Evolutionary conservation across 1,140 invertebrate species (phyloP).

Genomic region (Probaryconus sp.): DNA sequence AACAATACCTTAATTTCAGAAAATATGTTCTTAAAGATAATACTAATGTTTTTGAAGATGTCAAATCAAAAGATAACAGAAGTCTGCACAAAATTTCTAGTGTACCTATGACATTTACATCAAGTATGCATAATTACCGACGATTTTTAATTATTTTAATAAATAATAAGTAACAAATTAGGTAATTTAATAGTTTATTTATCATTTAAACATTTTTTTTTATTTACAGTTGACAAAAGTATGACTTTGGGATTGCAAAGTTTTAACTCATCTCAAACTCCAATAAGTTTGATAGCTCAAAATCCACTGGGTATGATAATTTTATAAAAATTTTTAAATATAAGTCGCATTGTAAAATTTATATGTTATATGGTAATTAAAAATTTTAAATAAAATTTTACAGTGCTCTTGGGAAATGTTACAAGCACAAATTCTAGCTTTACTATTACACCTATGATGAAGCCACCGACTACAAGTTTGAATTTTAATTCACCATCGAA

Average conservation of each 20-base stretch:
- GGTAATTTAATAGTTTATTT: conserved; percentile 19
- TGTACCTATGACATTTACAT: conserved; percentile 81
- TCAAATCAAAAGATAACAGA: conserved; percentile 67
- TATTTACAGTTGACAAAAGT: conserved; percentile 71
- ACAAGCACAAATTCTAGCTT: conserved; percentile 74
- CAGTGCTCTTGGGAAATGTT: conserved; percentile 72
- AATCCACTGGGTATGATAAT: conserved; percentile 73
- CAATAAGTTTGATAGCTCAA: conserved; percentile 67
- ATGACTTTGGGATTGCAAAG: conserved; percentile 71
- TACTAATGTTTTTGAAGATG: conserved; percentile 87
- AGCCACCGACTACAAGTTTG: conserved; percentile 77
- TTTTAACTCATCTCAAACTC: conserved; percentile 67
- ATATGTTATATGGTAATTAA: neutral
- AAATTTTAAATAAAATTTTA: conserved; percentile 48
- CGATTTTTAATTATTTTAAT: neutral
- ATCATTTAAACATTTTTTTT: conserved; percentile 5
- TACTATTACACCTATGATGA: conserved; percentile 75
- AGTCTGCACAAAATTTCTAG: conserved; percentile 74
- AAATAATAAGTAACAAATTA: conserved; percentile 5
- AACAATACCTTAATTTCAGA: conserved; percentile 88
- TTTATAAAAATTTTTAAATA: neutral
- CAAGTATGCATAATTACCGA: conserved; percentile 62
- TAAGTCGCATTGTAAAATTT: neutral
- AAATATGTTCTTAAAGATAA: conserved; percentile 88
- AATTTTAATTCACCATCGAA: conserved; percentile 74